Percentiles rank a stretch among this genome's conserved stretches.
Conservation (phyloP, 2,113 vertebrate species). For the Corythaeola cristata region DNA sequence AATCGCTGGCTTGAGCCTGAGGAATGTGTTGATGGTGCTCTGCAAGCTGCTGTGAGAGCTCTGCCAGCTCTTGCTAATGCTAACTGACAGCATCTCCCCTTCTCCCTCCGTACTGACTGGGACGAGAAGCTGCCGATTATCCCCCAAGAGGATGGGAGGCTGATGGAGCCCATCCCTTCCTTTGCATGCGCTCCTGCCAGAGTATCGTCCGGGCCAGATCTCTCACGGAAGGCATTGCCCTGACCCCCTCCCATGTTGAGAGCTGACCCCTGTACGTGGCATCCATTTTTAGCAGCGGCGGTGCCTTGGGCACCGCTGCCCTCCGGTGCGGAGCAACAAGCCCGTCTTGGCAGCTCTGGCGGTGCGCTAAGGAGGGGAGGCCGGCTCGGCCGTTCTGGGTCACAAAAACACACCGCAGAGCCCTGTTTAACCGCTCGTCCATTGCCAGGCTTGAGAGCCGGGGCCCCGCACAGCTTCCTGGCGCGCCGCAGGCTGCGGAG, state of each 20-base stretch:
- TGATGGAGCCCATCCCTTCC: background rate
- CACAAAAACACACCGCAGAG: background rate
- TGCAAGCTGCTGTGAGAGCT: constrained; percentile 39
- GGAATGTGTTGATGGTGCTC: constrained; percentile 33
- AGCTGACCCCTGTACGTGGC: background rate
- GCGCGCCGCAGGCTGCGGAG: fast-evolving
- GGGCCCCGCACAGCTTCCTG: background rate
- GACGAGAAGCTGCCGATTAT: constrained; percentile 47
- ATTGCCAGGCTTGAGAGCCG: background rate
- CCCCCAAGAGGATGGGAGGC: background rate
- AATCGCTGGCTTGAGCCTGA: constrained; percentile 31
- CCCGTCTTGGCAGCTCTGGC: background rate
- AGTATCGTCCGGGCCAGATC: background rate
- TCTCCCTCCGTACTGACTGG: background rate
- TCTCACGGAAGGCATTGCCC: background rate
- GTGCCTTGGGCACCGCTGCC: background rate
- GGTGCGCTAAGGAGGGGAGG: background rate
- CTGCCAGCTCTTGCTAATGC: constrained; percentile 48
- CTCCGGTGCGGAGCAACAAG: fast-evolving
- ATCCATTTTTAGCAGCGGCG: background rate
- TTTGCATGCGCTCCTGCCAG: background rate
- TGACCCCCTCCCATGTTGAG: background rate
- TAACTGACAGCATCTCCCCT: constrained; percentile 55
- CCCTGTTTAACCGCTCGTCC: background rate
- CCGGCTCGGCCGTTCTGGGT: background rate